Conservation (phyloP, 2,888 invertebrate species). For the Philopedon plagiatum region DNA sequence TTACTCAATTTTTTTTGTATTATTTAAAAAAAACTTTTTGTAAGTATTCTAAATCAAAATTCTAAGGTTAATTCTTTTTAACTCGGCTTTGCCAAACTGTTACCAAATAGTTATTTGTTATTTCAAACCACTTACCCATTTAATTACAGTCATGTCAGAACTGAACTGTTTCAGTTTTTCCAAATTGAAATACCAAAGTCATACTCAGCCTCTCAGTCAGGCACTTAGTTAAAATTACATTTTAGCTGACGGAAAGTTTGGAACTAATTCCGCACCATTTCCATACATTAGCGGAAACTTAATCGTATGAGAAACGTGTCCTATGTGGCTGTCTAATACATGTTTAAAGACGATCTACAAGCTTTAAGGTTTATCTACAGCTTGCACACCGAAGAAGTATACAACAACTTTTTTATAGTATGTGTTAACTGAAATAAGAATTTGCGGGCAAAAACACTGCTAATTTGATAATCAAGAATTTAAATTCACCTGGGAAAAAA, state of each 20-base stretch:
- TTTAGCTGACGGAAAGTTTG: slow-evolving; percentile 27
- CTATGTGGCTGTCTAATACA: background rate
- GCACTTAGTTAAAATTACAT: slow-evolving; percentile 37
- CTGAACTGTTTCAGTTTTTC: background rate
- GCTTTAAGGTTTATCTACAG: no score
- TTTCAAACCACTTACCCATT: background rate
- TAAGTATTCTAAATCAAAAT: no score
- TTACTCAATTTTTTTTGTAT: no score
- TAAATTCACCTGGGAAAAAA: no score
- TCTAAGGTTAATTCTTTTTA: no score
- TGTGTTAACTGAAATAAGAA: background rate
- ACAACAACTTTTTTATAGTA: background rate
- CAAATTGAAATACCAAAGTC: slow-evolving; percentile 19
- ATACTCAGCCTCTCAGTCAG: slow-evolving; percentile 27
- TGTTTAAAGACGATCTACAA: background rate
- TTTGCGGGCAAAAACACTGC: no score
- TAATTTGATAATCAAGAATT: no score
- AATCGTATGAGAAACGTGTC: slow-evolving; percentile 24
- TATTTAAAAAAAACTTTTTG: no score
- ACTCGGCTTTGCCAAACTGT: no score
- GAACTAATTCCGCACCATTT: slow-evolving; percentile 37
- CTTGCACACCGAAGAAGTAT: no score
- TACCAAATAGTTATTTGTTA: background rate
- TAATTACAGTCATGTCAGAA: background rate
- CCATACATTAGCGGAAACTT: slow-evolving; percentile 38